phyloP scores from a whole-genome alignment of 2,113 vertebrate genomes.

The Siniperca chuatsi region DNA sequence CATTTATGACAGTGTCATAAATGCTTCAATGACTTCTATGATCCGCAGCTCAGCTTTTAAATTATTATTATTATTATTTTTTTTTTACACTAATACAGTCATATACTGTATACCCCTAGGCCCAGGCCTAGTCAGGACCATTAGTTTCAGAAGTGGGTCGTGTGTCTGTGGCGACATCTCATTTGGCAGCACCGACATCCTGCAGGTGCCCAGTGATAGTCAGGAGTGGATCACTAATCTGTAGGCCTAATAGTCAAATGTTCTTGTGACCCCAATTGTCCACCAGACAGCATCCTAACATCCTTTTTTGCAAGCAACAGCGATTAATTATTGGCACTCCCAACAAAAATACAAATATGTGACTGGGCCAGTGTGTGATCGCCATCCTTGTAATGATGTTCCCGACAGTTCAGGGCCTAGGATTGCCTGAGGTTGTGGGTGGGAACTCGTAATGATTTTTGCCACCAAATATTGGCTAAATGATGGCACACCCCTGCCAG shows the following conservation, averaged over 20 bases:
- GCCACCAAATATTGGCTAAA: conserved; percentile 10
- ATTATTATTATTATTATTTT: no score
- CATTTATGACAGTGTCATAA: no score
- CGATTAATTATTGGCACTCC: neutral
- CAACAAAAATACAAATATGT: neutral
- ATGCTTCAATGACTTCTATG: no score
- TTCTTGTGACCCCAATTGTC: neutral
- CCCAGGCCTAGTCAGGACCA: neutral
- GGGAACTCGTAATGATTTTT: conserved; percentile 57
- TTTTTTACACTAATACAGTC: no score
- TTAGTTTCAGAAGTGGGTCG: neutral
- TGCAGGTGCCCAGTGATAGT: neutral
- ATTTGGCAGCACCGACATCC: neutral
- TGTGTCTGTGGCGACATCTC: neutral
- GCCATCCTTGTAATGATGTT: conserved; percentile 5
- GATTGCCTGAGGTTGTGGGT: conserved; percentile 34
- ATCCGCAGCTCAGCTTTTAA: no score
- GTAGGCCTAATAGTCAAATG: neutral
- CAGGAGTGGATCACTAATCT: neutral
- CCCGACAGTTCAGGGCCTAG: neutral
- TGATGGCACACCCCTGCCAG: conserved; percentile 37
- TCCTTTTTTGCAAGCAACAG: conserved; percentile 7
- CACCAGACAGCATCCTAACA: neutral
- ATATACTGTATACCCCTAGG: no score
- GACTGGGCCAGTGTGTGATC: neutral